phyloP scores from a whole-genome alignment of 2,888 invertebrate genomes.

The Archaeoteleia sp. region DNA sequence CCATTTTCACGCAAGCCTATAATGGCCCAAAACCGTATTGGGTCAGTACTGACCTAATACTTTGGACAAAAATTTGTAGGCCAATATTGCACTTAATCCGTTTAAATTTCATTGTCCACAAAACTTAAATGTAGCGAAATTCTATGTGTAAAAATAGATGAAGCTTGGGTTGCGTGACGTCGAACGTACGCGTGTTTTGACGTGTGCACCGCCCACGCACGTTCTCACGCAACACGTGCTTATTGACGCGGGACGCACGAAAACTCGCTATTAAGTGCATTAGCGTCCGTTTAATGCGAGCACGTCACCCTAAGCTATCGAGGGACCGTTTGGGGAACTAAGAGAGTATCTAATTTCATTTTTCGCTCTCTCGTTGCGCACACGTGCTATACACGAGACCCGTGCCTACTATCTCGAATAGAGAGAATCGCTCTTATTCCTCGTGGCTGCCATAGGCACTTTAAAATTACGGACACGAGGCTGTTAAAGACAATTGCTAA shows the following conservation, averaged over 20 bases:
- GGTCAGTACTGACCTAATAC: too few relatives aligned
- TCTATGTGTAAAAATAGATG: not conserved
- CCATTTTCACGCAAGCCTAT: too few relatives aligned
- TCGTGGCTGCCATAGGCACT: slow-evolving; percentile 39
- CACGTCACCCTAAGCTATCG: slow-evolving; percentile 24
- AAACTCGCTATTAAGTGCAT: slow-evolving; percentile 72
- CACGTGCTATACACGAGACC: slow-evolving; percentile 41
- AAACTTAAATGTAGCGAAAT: too few relatives aligned
- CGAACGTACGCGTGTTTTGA: slow-evolving; percentile 66
- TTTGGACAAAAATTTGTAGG: too few relatives aligned
- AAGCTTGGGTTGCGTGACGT: slow-evolving; percentile 37
- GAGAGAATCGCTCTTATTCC: slow-evolving; percentile 24
- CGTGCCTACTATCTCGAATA: slow-evolving; percentile 7
- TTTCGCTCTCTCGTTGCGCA: slow-evolving; percentile 32
- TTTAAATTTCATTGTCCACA: too few relatives aligned
- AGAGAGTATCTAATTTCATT: slow-evolving; percentile 53
- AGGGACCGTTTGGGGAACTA: slow-evolving; percentile 23
- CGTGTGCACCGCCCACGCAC: slow-evolving; percentile 66
- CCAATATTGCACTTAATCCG: too few relatives aligned
- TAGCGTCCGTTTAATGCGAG: slow-evolving; percentile 67
- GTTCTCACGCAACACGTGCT: slow-evolving; percentile 62
- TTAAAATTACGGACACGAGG: slow-evolving; percentile 37
- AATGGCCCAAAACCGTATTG: too few relatives aligned
- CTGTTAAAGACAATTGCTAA: too few relatives aligned
- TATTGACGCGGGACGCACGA: slow-evolving; percentile 62